Base-by-base conservation (phyloP, 2,888 invertebrate genomes). In the Silvanus unidentatus region DNA sequence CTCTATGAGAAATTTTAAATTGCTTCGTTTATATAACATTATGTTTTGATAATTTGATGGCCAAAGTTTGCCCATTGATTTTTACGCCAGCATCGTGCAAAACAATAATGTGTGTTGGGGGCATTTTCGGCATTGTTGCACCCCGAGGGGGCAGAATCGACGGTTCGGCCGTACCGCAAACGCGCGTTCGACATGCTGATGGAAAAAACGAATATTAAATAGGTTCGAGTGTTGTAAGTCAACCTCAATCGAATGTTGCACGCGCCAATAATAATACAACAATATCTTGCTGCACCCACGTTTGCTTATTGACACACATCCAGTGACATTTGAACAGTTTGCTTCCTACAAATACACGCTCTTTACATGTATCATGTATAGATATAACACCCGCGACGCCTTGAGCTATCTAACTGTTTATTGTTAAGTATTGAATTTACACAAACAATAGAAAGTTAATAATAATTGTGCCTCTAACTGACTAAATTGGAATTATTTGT, bases 201-300 rank as follows among this genome's bases (percentile, higher is more conserved):
- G n/a, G n/a, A n/a, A 22, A 22, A 32, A 32, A 32, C 4, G 32
- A 32, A 32, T 32, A 11, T 32, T 32, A 32, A 11, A 11, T 32
- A 9, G 32, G 32, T 12, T 11, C 32, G 37, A 49, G 50, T 60
- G 60, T 58, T 55, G 60, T 55, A 60, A 62, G 50, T 54, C 55
- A 61, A 53, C 62, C 60, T 61, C 59, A 57, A 63, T 62, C 3
- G 32, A 53, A 46, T 48, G 39, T 46, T 58, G 58, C 61, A 64
- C 61, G 62, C 60, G 63, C 59, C 61, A 57, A 59, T 63, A 63
- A 62, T 60, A 60, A 59, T 53, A 59, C 54, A 64, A 63, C 62
- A 62, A 63, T 63, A 65, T 63, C 61, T 52, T 11, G 59, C 57
- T 59, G 61, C 63, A 57, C 64, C 65, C 58, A 64, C 59, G 53